Conservation (phyloP, 2,888 invertebrate genomes). For the Branchellion lobata region DNA sequence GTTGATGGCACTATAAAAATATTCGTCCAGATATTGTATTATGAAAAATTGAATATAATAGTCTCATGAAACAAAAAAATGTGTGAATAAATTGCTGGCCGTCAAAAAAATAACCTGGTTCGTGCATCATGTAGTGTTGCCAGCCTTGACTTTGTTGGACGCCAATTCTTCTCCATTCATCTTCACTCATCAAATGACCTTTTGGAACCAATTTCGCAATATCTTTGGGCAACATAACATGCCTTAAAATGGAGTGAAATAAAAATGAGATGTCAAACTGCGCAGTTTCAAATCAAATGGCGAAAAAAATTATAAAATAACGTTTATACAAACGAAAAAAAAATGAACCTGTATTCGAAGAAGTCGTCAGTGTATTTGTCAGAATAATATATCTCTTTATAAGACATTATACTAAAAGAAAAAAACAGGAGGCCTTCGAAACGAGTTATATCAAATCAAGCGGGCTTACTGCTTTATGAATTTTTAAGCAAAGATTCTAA, state of each 20-base stretch:
- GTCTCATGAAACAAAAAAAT: background rate
- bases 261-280: background rate
- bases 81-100: background rate
- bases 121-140: constrained; percentile 94
- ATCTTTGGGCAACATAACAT: constrained; percentile 90
- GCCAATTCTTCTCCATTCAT: constrained; percentile 89
- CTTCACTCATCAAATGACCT: constrained; percentile 87
- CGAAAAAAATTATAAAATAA: background rate
- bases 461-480: background rate
- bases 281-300: background rate
- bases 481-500: background rate
- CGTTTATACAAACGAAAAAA: background rate
- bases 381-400: constrained; percentile 84
- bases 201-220: constrained; percentile 85
- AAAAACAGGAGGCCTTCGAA: background rate
- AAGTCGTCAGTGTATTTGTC: constrained; percentile 88
- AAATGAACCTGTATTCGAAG: constrained; percentile 80
- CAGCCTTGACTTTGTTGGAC: constrained; percentile 95
- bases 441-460: background rate
- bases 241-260: constrained; percentile 71
- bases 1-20: too few relatives aligned
- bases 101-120: constrained; percentile 68
- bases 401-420: constrained; percentile 60
- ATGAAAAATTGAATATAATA: background rate
- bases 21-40: background rate